Percentiles rank a stretch among this genome's conserved stretches.
phyloP scores from a whole-genome alignment of 2,888 invertebrate species.

The Slavum lentiscoides region DNA sequence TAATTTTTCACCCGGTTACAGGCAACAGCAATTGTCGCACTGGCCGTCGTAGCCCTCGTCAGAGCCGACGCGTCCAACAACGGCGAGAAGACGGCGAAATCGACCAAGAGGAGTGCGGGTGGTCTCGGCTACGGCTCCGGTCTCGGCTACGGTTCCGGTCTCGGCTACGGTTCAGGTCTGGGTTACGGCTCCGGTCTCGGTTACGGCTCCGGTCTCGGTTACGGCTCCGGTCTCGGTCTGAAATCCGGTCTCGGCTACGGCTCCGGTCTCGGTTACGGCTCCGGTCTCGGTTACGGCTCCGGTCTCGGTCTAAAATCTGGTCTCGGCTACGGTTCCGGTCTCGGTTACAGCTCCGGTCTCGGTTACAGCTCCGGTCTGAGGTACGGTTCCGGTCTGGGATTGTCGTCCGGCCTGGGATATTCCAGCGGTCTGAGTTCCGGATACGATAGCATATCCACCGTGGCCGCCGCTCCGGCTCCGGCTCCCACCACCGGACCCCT shows the following conservation, averaged over 20 bases:
- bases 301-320: constrained; percentile 9
- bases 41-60: constrained; percentile 33
- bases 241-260: background rate
- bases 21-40: background rate
- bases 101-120: constrained; percentile 1
- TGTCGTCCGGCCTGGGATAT: constrained; percentile 1
- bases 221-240: background rate
- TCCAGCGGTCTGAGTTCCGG: background rate
- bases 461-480: background rate
- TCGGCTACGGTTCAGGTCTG: background rate
- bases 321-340: background rate
- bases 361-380: constrained; percentile 2
- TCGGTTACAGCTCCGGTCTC: background rate
- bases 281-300: background rate
- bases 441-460: background rate
- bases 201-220: background rate
- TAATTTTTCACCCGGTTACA: background rate
- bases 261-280: background rate
- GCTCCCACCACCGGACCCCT: constrained; percentile 17
- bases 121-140: background rate
- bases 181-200: background rate
- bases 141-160: background rate
- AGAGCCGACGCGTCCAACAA: background rate
- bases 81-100: background rate
- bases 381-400: constrained; percentile 5